Base-by-base conservation (phyloP, 2,888 invertebrate genomes). In the Furcula furcula region DNA sequence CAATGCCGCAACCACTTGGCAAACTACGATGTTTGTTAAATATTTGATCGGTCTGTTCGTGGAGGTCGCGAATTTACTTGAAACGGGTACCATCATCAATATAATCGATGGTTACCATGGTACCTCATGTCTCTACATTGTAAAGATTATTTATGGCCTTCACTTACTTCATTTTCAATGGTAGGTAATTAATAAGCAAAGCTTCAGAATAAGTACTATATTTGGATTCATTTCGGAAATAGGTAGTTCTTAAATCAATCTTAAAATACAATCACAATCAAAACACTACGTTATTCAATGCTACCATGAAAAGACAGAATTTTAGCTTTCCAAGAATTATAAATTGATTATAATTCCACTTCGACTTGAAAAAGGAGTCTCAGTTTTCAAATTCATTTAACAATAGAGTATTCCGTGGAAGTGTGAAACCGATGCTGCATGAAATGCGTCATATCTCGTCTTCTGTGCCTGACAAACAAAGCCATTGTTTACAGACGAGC, bases 391-490 rank as follows among this genome's bases (percentile, higher is more conserved):
- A 54, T 53, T 55, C 39, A 45, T 38, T 40, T 29, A 36, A 54
- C 55, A 60, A 60, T 57, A 42, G 40, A 30, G 37, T 34, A 49
- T 47, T 35, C 45, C 36, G 40, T 37, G 53, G 62, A 66, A 70
- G 46, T 46, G 51, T 40, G 49, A 61, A 61, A 55, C 39, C 40
- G 49, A 62, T 50, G 46, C 51, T 44, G 50, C n/a, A n/a, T n/a
- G n/a, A n/a, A n/a, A n/a, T n/a, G n/a, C 59, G 57, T 66, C 66
- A 66, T 56, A 56, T 51, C 45, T 51, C 44, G 43, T 45, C 52
- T 51, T 40, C 38, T 36, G 29, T 46, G 36, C 37, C 48, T 58
- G 51, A 67, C 63, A 71, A 62, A 82, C 79, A 79, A 81, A 79
- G 81, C 64, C 71, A 52, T 76, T 76, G 77, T 77, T 76, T 75